Conservation (phyloP, 2,888 invertebrate genomes). For the Vannuccia rotundouncinata region DNA sequence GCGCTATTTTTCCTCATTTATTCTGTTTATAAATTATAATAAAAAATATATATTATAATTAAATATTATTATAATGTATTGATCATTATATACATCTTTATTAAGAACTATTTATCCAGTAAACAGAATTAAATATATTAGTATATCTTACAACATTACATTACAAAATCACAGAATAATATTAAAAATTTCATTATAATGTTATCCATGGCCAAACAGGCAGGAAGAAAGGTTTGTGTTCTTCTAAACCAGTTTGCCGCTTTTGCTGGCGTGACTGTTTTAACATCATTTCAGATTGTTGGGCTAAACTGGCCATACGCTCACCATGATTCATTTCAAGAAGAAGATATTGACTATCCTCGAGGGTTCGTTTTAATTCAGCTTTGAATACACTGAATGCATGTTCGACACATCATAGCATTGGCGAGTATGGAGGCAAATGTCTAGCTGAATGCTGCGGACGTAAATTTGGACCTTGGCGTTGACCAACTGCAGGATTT, state of each 20-base stretch:
- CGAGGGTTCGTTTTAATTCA: neutral
- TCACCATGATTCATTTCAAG: slow-evolving; percentile 8
- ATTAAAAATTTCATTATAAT: neutral
- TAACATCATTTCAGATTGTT: neutral
- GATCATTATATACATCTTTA: neutral
- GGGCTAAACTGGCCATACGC: neutral
- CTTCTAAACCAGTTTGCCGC: neutral
- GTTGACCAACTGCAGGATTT: neutral
- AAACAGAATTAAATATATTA: neutral
- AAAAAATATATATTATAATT: neutral
- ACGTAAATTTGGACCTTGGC: neutral
- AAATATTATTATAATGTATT: neutral
- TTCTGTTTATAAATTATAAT: neutral
- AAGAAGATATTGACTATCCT: neutral
- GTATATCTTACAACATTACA: neutral
- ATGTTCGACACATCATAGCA: neutral
- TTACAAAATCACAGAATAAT: neutral
- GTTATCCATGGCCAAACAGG: neutral
- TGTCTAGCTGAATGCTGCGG: neutral
- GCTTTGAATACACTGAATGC: neutral
- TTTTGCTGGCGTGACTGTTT: neutral
- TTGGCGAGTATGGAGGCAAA: slow-evolving; percentile 15
- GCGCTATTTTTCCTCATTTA: neutral
- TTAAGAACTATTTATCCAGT: neutral
- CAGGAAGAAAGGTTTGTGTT: neutral